Evolutionary conservation across 2,113 vertebrate genomes (phyloP).

Genomic region (Pollachius pollachius): DNA sequence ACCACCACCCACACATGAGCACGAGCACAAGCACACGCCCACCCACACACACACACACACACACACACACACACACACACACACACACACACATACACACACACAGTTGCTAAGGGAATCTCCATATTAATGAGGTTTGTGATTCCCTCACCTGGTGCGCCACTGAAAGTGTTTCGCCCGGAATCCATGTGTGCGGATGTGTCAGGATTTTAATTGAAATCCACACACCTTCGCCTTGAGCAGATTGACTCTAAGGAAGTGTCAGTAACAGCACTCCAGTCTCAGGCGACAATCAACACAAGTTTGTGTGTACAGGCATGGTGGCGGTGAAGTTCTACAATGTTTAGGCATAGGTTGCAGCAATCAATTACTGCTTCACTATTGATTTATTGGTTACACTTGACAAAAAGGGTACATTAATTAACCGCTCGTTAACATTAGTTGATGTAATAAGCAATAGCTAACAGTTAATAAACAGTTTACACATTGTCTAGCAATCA

Average conservation of each 20-base stretch:
- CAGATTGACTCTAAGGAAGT: conserved; percentile 26
- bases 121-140: conserved; percentile 1
- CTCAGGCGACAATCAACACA: conserved; percentile 55
- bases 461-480: too few species aligned
- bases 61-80: too few species aligned
- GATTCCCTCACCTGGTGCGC: neutral
- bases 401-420: too few species aligned
- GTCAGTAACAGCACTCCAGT: conserved; percentile 15
- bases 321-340: neutral
- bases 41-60: too few species aligned
- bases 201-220: conserved; percentile 3
- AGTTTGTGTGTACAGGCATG: conserved; percentile 10
- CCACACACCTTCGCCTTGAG: conserved; percentile 9
- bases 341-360: neutral
- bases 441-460: too few species aligned
- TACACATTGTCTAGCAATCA: too few species aligned
- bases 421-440: too few species aligned
- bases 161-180: conserved; percentile 2
- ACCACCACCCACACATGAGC: too few species aligned
- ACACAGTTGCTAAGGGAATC: conserved; percentile 30
- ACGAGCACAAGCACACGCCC: too few species aligned
- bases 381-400: too few species aligned
- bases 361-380: too few species aligned
- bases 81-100: neutral
- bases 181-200: too few species aligned